Evolutionary conservation across 1,140 invertebrate genomes (phyloP), one percentile per base, ranked within the genome.

Genomic region (Drosophila novamexicana): DNA sequence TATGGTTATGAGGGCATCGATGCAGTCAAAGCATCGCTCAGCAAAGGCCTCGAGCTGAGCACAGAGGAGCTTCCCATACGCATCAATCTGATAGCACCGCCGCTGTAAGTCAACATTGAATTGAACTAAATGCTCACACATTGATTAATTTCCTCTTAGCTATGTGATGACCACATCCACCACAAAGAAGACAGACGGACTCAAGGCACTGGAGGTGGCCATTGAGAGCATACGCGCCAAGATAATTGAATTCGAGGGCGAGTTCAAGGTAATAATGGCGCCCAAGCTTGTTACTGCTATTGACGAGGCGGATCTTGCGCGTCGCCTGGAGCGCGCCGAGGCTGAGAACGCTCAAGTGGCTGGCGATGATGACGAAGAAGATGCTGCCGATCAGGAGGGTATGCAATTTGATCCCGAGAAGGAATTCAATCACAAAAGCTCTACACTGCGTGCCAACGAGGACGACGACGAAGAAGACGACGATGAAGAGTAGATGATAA

Each of bases 1-100:
- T 99, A 99, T 91, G 98, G 97, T 5, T 99, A 99, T 91, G 98
- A 99, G 93, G 99, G 99, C 34, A 99, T 99, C 83, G 98, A 99
- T 94, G 99, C 99, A 42, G 98, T 99, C 0, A 99, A 99, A 93
- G 94, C 96, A 66, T 98, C 99, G 0, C 93, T 99, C 4, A 97
- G 95, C 93, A 95, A 97, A 91, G 99, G 99, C 3, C 94, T 99
- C n/a, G 95, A 96, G 54, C 94, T 98, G 42, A 98, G 98, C 4
- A 98, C 97, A 7, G 96, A 97, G 84, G 97, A 98, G 75, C 95
- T 99, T 93, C 98, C 98, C 7, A 98, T 99, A 75, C 99, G 99
- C 93, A 99, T 99, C 81, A 99, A 99, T 94, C 93, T 99, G 54
- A 99, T 99, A 92, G 99, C 99, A 40, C 98, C 99, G 47, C 99